These are phyloP conservation scores for Oscheius onirici DNA, from an alignment of 2,888 invertebrate species.

Conservation along the genomic window DNA sequence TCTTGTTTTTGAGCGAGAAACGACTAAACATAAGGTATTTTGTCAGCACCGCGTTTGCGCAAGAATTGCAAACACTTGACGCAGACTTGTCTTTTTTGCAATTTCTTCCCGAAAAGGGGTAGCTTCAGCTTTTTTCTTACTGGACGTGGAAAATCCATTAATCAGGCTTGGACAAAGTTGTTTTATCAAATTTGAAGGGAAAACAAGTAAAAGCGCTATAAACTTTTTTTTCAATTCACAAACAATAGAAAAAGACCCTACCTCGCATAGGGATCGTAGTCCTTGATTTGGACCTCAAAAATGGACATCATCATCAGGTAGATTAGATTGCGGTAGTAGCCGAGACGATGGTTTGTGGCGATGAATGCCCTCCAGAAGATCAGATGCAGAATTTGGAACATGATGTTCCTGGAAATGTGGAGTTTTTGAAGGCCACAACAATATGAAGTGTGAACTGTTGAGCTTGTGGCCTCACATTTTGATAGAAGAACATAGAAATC, in stretches of 20 bases:
- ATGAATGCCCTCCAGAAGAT: slow-evolving; percentile 44
- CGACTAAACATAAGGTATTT: no score
- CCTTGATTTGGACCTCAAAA: slow-evolving; percentile 38
- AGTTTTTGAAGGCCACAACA: no score
- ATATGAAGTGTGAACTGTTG: background rate
- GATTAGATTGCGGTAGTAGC: slow-evolving; percentile 38
- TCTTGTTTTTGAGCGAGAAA: no score
- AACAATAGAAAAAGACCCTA: background rate
- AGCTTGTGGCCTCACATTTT: background rate
- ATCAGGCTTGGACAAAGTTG: no score
- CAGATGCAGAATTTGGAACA: slow-evolving; percentile 36
- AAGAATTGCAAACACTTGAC: no score
- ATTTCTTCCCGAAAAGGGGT: no score
- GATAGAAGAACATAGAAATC: background rate
- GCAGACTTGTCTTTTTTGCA: no score
- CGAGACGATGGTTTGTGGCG: slow-evolving; percentile 36
- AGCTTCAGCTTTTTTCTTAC: no score
- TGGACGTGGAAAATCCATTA: no score
- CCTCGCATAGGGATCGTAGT: slow-evolving; percentile 29
- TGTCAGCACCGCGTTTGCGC: no score
- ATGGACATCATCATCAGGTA: slow-evolving; percentile 31
- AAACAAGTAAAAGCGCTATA: background rate
- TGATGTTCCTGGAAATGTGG: slow-evolving; percentile 32
- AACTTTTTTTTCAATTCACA: background rate
- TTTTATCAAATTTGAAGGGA: no score